These are phyloP conservation scores for Eufriesea mexicana DNA, from an alignment of 1,140 invertebrate species.

Conservation along the genomic window DNA sequence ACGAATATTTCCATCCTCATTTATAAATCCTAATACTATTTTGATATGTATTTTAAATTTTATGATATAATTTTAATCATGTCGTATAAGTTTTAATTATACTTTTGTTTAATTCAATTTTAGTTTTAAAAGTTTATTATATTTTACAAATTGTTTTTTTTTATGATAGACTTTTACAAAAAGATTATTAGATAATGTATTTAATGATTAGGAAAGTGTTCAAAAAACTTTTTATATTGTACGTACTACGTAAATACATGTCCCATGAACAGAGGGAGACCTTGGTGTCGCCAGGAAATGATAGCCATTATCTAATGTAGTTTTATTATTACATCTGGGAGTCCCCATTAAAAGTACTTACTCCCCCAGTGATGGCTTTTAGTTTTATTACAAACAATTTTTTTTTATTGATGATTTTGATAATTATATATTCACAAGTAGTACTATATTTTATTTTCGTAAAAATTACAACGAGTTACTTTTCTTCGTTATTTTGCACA, in stretches of 20 bases:
- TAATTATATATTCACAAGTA: conserved; percentile 5
- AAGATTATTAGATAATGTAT: neutral
- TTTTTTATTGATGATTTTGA: neutral
- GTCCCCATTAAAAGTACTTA: conserved; percentile 65
- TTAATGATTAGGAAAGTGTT: neutral
- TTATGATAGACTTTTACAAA: neutral
- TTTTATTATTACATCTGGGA: conserved; percentile 71
- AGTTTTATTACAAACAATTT: conserved; percentile 13
- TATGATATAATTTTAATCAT: neutral
- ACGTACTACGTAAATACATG: neutral
- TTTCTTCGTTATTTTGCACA: neutral
- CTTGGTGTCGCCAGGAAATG: conserved; percentile 65
- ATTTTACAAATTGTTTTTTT: too few species aligned
- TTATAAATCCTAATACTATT: neutral
- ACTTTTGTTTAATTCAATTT: neutral
- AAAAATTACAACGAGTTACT: neutral
- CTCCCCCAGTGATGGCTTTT: conserved; percentile 36
- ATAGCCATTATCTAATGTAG: conserved; percentile 75
- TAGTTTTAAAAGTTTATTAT: neutral
- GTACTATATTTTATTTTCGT: neutral
- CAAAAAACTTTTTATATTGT: neutral
- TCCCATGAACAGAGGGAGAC: neutral
- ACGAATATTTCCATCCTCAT: neutral
- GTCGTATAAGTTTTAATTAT: neutral
- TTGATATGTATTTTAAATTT: neutral